These are phyloP conservation scores for Gymnoscopelus microlampas DNA, from an alignment of 2,797 vertebrate genomes.

Conservation along the genomic window DNA sequence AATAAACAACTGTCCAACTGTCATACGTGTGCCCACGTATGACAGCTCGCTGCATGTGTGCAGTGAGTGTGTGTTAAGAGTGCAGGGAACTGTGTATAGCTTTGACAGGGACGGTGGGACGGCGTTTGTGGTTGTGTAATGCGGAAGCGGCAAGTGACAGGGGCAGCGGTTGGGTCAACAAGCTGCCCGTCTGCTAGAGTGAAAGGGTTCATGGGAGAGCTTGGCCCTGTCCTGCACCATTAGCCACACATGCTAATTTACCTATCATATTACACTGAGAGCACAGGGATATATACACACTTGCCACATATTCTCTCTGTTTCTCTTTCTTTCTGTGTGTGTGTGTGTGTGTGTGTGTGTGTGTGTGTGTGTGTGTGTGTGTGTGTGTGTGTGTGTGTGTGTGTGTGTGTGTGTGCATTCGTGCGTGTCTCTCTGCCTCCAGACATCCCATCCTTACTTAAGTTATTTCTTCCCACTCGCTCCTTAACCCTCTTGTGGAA, in stretches of 20 bases:
- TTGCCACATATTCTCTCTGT: slow-evolving; percentile 7
- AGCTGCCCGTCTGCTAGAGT: slow-evolving; percentile 62
- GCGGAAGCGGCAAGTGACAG: slow-evolving; percentile 47
- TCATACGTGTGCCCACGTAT: slow-evolving; percentile 5
- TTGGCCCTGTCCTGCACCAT: slow-evolving; percentile 55
- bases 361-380: no score
- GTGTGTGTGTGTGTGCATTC: background rate
- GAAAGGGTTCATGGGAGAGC: slow-evolving; percentile 50
- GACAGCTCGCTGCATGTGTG: slow-evolving; percentile 15
- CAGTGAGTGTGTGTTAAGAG: slow-evolving; percentile 17
- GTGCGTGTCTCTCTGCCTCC: background rate
- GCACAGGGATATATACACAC: no score
- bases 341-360: no score
- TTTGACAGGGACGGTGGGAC: no score
- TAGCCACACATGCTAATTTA: slow-evolving; percentile 71
- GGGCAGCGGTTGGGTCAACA: slow-evolving; percentile 57
- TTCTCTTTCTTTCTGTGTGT: background rate
- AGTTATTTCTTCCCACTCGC: slow-evolving; percentile 25
- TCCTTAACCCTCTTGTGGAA: slow-evolving; percentile 22
- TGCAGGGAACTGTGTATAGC: slow-evolving; percentile 25
- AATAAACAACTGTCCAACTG: no score
- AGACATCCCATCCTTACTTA: slow-evolving; percentile 23
- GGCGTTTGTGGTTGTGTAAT: slow-evolving; percentile 40
- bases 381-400: slow-evolving; percentile 9
- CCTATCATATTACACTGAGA: slow-evolving; percentile 65